Evolutionary conservation across 2,888 invertebrate species (phyloP).

Genomic region (Miltochrista miniata): DNA sequence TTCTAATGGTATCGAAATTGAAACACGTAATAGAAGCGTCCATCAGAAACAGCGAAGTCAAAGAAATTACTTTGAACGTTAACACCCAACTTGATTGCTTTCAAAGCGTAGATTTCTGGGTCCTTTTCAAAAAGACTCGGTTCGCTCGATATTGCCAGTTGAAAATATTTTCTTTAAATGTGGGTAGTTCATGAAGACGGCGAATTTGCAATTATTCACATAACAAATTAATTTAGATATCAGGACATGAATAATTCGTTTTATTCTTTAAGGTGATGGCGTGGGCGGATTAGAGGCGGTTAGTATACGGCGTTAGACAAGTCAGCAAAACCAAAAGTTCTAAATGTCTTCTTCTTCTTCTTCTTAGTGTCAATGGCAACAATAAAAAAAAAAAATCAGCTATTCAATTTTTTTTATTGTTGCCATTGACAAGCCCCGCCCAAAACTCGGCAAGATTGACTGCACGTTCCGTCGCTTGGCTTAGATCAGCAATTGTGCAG

Average conservation of each 20-base stretch:
- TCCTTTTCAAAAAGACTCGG: constrained; percentile 54
- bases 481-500: too few relatives aligned
- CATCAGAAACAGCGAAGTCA: constrained; percentile 53
- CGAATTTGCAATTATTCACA: constrained; percentile 57
- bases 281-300: too few relatives aligned
- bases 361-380: too few relatives aligned
- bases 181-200: constrained; percentile 24
- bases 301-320: too few relatives aligned
- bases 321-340: too few relatives aligned
- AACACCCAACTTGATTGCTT: constrained; percentile 71
- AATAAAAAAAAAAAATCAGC: too few relatives aligned
- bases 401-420: too few relatives aligned
- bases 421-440: too few relatives aligned
- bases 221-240: constrained; percentile 58
- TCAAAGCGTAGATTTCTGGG: constrained; percentile 59
- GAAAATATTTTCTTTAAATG: constrained; percentile 56
- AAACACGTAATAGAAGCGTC: constrained; percentile 39
- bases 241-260: not conserved
- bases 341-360: too few relatives aligned
- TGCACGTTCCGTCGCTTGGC: too few relatives aligned
- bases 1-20: constrained; percentile 13
- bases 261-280: too few relatives aligned
- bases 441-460: too few relatives aligned
- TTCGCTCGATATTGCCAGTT: constrained; percentile 44
- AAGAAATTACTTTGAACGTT: constrained; percentile 71